Conservation (phyloP, 2,797 vertebrate species). For the Manis pentadactyla region DNA sequence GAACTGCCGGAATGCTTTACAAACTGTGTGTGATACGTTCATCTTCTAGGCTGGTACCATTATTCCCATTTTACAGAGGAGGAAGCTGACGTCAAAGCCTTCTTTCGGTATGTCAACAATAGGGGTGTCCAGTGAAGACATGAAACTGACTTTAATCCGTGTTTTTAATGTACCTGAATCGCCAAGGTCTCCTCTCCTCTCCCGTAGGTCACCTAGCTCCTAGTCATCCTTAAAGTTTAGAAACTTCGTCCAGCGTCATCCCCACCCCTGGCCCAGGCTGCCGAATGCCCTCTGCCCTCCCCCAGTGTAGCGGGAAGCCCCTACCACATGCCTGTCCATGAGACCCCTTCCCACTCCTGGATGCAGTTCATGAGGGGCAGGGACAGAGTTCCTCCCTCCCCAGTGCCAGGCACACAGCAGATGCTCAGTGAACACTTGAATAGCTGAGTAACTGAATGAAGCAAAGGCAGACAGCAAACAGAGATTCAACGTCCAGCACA, state of each 20-base stretch:
- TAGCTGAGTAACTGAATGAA: neutral
- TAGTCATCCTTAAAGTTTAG: neutral
- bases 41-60: neutral
- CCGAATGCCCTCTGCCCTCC: too few relatives aligned
- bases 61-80: neutral
- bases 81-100: neutral
- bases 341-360: neutral
- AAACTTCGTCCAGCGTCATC: neutral
- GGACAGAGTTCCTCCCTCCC: neutral
- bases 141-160: neutral
- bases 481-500: neutral
- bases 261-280: neutral
- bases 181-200: fast-evolving
- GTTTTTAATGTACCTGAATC: fast-evolving
- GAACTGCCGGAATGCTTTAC: neutral
- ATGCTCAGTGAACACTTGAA: neutral
- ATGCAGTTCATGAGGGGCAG: neutral
- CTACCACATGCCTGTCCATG: fast-evolving
- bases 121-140: neutral
- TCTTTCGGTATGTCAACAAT: too few relatives aligned
- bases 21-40: fast-evolving
- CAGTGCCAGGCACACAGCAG: fast-evolving
- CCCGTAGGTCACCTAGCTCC: neutral
- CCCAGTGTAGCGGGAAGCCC: fast-evolving
- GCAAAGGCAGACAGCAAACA: neutral